These are phyloP conservation scores for Tympanuchus pallidicinctus DNA, from an alignment of 2,113 vertebrate genomes.

Conservation along the genomic window DNA sequence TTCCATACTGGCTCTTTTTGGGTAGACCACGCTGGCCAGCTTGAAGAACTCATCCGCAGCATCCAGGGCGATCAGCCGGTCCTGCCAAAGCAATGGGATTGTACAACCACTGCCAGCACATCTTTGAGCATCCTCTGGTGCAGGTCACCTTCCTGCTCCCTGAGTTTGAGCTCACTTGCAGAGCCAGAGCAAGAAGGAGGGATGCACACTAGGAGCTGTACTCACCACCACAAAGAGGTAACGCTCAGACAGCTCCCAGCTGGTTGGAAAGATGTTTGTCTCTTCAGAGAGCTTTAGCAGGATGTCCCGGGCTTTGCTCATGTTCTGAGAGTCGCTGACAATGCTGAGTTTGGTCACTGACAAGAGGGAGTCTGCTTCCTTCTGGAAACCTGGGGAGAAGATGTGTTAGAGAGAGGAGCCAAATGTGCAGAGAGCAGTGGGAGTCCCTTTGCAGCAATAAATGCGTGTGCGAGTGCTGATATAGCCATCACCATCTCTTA, in stretches of 20 bases:
- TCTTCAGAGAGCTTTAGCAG: slow-evolving; percentile 85
- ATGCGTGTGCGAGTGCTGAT: not conserved
- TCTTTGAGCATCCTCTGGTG: not conserved
- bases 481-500: not conserved
- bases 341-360: slow-evolving; percentile 85
- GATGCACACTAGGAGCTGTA: not conserved
- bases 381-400: slow-evolving; percentile 86
- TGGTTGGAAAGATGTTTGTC: slow-evolving; percentile 86
- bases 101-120: not conserved
- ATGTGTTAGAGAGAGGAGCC: not conserved
- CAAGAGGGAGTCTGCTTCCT: slow-evolving; percentile 88
- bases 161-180: not conserved
- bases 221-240: slow-evolving; percentile 91
- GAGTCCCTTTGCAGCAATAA: not conserved
- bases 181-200: not conserved
- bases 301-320: slow-evolving; percentile 81
- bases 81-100: slow-evolving; percentile 66
- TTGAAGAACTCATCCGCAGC: slow-evolving; percentile 90
- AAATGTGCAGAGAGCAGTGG: accelerated
- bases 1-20: slow-evolving; percentile 67
- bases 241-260: slow-evolving; percentile 81
- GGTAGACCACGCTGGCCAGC: slow-evolving; percentile 85
- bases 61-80: slow-evolving; percentile 89
- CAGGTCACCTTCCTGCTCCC: not conserved
- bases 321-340: slow-evolving; percentile 83